Percentiles rank a stretch among this genome's conserved stretches.
These are phyloP conservation scores for Acanthisitta chloris DNA, from an alignment of 2,113 vertebrate species.

Conservation along the genomic window DNA sequence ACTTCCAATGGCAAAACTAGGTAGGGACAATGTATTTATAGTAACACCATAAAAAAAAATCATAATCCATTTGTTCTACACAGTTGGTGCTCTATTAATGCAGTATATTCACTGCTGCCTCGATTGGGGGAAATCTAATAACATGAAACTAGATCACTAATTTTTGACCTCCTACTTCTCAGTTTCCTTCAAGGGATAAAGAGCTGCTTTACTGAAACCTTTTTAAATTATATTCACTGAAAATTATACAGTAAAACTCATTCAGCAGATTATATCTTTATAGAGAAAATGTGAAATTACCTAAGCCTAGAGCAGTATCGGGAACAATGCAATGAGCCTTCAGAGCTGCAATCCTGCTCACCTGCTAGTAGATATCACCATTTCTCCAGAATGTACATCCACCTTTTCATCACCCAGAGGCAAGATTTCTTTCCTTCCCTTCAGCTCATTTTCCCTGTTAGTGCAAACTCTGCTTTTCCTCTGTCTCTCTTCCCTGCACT, in stretches of 20 bases:
- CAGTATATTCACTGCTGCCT: neutral
- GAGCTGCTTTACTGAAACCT: neutral
- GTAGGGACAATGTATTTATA: neutral
- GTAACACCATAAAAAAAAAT: neutral
- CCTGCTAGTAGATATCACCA: neutral
- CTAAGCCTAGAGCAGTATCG: neutral
- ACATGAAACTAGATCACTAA: constrained; percentile 24
- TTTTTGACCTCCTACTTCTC: constrained; percentile 9
- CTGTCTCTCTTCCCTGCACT: neutral
- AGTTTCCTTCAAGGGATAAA: neutral
- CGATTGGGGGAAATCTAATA: neutral
- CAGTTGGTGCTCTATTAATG: neutral
- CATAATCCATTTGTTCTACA: neutral
- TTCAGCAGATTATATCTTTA: neutral
- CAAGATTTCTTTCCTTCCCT: neutral
- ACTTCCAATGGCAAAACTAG: neutral
- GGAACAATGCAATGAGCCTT: neutral
- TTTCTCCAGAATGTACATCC: neutral
- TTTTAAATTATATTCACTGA: neutral
- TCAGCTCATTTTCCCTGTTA: neutral
- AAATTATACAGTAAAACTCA: neutral
- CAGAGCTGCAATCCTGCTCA: neutral
- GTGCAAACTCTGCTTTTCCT: neutral
- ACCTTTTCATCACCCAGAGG: neutral
- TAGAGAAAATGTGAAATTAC: neutral